Conservation (phyloP, 2,888 invertebrate species). For the Perizoma flavofasciatum region DNA sequence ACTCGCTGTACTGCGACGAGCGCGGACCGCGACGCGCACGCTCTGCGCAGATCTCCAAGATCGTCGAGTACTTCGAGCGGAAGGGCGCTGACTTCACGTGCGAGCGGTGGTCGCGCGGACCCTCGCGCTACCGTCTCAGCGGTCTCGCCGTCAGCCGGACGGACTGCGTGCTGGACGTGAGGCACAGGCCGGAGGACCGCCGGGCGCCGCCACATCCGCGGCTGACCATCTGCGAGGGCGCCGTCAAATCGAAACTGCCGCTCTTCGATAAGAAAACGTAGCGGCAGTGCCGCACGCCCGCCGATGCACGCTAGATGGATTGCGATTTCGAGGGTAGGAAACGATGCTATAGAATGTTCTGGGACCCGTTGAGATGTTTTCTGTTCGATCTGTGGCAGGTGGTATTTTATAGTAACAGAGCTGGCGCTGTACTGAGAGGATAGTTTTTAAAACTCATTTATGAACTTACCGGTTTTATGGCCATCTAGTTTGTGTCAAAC, state of each 20-base stretch:
- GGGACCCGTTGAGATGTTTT: too few species aligned
- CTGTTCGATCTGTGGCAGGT: too few species aligned
- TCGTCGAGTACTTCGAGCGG: conserved; percentile 95
- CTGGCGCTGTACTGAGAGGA: too few species aligned
- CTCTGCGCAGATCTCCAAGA: conserved; percentile 90
- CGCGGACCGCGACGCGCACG: conserved; percentile 83
- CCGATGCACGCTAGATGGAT: conserved; percentile 17
- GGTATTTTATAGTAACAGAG: too few species aligned
- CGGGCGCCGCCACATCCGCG: conserved; percentile 60
- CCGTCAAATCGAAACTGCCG: conserved; percentile 92
- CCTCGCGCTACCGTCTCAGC: conserved; percentile 12
- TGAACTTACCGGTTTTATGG: too few species aligned
- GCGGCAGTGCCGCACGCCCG: conserved; percentile 41
- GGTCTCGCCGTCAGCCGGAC: neutral
- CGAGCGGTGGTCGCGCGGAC: conserved; percentile 38
- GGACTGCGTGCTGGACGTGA: conserved; percentile 20
- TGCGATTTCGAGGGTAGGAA: conserved; percentile 5
- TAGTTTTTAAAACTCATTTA: too few species aligned
- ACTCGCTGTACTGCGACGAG: conserved; percentile 88
- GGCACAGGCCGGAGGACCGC: conserved; percentile 33
- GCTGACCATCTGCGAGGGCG: conserved; percentile 92
- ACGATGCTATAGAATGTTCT: neutral
- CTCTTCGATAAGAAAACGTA: conserved; percentile 88
- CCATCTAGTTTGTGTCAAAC: too few species aligned
- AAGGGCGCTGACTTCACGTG: conserved; percentile 86